Evolutionary conservation across 2,888 invertebrate species (phyloP).

Genomic region (Xestia rhomboidea): DNA sequence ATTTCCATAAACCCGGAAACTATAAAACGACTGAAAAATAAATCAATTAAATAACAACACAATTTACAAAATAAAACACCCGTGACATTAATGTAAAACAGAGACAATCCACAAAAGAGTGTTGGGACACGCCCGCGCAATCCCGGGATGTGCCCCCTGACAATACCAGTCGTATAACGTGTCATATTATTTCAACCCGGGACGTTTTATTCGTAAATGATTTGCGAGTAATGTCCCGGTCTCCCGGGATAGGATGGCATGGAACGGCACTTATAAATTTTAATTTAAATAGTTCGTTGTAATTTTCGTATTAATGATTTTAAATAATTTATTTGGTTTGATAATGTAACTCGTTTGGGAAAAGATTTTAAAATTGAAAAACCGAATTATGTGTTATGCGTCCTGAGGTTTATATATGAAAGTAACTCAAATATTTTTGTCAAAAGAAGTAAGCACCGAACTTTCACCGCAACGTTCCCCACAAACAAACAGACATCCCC

Average conservation of each 20-base stretch:
- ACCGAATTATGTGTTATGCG: too few relatives aligned
- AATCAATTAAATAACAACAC: conserved; percentile 56
- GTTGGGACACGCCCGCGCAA: conserved; percentile 68
- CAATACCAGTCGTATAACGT: conserved; percentile 76
- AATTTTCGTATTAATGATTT: conserved; percentile 73
- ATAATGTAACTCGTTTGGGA: not conserved
- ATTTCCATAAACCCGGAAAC: conserved; percentile 17
- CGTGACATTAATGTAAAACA: conserved; percentile 52
- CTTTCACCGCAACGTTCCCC: not conserved
- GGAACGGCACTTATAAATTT: conserved; percentile 73
- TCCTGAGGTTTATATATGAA: too few relatives aligned
- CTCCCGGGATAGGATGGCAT: conserved; percentile 69
- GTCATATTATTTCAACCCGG: conserved; percentile 80
- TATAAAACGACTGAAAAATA: conserved; percentile 35
- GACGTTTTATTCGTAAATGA: conserved; percentile 77
- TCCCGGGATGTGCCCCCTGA: conserved; percentile 76
- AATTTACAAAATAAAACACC: conserved; percentile 51
- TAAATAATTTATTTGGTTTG: not conserved
- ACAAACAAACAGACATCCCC: not conserved
- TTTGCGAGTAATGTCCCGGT: conserved; percentile 75
- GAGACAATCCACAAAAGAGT: conserved; percentile 64
- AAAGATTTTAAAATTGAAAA: not conserved
- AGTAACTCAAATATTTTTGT: not conserved
- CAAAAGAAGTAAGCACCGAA: not conserved
- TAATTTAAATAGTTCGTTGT: conserved; percentile 76